Evolutionary conservation across 2,888 invertebrate species (phyloP).

Genomic region (Caenorhabditis japonica): DNA sequence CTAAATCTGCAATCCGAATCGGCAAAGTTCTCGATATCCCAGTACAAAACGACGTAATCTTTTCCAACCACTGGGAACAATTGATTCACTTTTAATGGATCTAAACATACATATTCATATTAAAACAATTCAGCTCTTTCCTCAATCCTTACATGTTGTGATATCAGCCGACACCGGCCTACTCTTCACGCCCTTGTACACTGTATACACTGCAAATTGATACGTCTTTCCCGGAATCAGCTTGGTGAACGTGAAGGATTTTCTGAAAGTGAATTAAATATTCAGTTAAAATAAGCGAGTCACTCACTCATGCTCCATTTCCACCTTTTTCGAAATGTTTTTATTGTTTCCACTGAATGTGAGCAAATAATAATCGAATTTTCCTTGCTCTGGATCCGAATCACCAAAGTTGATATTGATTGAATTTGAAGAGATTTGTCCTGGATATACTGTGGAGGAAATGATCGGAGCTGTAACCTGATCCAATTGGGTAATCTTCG

Average conservation of each 20-base stretch:
- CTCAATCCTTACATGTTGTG: conserved; percentile 71
- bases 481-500: conserved; percentile 64
- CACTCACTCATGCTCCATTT: conserved; percentile 71
- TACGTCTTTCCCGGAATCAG: conserved; percentile 76
- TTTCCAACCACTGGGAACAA: conserved; percentile 73
- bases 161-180: conserved; percentile 71
- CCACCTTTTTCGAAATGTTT: conserved; percentile 73
- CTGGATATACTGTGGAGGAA: conserved; percentile 74
- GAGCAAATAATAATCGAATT: conserved; percentile 73
- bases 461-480: conserved; percentile 76
- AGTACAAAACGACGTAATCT: conserved; percentile 72
- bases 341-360: conserved; percentile 71
- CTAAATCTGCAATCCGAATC: conserved; percentile 73
- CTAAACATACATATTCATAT: conserved; percentile 56
- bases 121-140: neutral
- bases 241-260: conserved; percentile 76
- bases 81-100: conserved; percentile 74
- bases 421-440: conserved; percentile 74
- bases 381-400: conserved; percentile 72
- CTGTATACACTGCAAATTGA: conserved; percentile 71
- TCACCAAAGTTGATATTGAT: conserved; percentile 76
- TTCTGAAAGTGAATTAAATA: conserved; percentile 63
- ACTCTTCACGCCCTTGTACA: conserved; percentile 71
- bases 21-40: conserved; percentile 76
- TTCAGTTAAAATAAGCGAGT: conserved; percentile 1